Evolutionary conservation across 2,797 vertebrate genomes (phyloP).

Genomic region (Heliangelus exortis): DNA sequence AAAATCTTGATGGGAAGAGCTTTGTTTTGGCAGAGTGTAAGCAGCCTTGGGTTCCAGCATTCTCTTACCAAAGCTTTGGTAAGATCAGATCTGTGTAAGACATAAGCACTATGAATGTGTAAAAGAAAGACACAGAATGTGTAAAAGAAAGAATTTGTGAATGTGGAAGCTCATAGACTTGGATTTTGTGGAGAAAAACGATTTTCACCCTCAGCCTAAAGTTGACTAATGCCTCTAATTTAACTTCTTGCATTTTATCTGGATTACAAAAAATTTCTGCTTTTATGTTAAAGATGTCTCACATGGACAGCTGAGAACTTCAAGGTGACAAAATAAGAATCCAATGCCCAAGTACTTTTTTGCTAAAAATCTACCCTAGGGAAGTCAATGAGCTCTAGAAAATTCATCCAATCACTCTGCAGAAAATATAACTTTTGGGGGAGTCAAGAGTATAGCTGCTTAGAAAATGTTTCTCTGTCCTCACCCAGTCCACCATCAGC

Average conservation of each 20-base stretch:
- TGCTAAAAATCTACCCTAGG: neutral
- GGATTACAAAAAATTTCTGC: neutral
- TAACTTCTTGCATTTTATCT: neutral
- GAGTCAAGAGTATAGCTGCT: neutral
- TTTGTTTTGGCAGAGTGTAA: neutral
- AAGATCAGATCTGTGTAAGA: neutral
- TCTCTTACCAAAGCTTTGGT: neutral
- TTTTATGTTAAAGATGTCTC: neutral
- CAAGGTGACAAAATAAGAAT: neutral
- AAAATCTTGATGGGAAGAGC: neutral
- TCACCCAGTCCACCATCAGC: neutral
- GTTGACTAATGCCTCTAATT: neutral
- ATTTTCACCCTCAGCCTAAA: neutral
- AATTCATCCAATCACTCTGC: neutral
- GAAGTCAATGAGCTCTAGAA: neutral
- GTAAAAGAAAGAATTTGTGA: neutral
- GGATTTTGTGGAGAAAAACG: neutral
- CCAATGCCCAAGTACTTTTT: fast-evolving
- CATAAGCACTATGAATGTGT: neutral
- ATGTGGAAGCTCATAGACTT: neutral
- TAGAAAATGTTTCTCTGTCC: neutral
- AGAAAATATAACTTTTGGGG: neutral
- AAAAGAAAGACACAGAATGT: neutral
- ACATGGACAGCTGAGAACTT: neutral
- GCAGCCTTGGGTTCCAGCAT: neutral